Base-by-base conservation (phyloP, 2,888 invertebrate genomes). In the Chrysopilus asiliformis region DNA sequence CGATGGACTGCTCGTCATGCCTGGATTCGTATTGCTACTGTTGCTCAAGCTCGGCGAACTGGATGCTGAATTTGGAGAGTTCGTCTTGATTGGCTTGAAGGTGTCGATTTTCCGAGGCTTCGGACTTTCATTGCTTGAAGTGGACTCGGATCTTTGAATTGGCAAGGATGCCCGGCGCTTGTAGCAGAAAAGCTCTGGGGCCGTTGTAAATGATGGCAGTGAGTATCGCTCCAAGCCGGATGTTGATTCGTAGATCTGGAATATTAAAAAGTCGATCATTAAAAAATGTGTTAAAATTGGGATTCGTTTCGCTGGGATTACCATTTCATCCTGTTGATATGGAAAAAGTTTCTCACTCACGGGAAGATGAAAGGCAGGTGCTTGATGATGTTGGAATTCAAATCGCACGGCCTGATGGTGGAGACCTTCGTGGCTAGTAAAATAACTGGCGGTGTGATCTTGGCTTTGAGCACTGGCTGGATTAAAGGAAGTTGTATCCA, bases 401-500 rank as follows among this genome's bases (percentile, higher is more conserved):
- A 65, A 59, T 2, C 53, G 45, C 26, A 50, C 38, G 15, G 41
- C 40, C 15, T 27, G 28, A 31, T 49, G 41, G 43, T 64, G 59
- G 43, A 66, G 58, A 43, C 56, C 55, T 48, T 72, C 75, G 37
- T 60, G 64, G 2, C 53, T 51, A 46, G 60, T 58, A 42, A 58
- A 60, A 40, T 49, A 47, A 7, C 46, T 38, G 38, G 47, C 40
- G 32, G 40, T 38, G 10, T 33, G 39, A 12, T 40, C 35, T 20
- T 43, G 43, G 14, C 44, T 45, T 22, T 40, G 36, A 59, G 62
- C 38, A 57, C 62, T 32, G 58, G 73, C 55, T 56, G 75, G 72
- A 53, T 79, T 79, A 57, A 78, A 83, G 55, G 82, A 82, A 51
- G 84, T 85, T 53, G 85, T 85, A 57, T 85, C 85, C 84, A 85